phyloP scores from a whole-genome alignment of 2,113 vertebrate species.

The Aldabrachelys gigantea region DNA sequence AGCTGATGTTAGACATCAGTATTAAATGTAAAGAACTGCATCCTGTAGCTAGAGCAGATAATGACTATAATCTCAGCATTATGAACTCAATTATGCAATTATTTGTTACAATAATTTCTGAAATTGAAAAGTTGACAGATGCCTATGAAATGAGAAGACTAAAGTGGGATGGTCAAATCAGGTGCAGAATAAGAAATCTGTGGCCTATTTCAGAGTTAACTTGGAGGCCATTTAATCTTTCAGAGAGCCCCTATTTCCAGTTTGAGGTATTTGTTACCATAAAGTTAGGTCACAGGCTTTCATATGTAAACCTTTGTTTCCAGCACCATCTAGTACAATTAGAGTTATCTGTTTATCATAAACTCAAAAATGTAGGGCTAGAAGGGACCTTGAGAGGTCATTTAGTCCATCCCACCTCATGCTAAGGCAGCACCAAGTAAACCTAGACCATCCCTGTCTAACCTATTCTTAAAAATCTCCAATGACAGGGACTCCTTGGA shows the following conservation, averaged over 20 bases:
- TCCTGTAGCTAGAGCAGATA: neutral
- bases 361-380: neutral
- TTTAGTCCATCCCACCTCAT: neutral
- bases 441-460: neutral
- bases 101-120: neutral
- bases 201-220: neutral
- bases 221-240: neutral
- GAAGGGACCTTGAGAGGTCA: neutral
- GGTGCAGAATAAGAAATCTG: neutral
- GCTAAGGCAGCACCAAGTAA: neutral
- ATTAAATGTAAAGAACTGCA: neutral
- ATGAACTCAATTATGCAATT: neutral
- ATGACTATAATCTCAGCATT: neutral
- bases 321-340: neutral
- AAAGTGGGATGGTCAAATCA: neutral
- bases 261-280: neutral
- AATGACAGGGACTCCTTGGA: neutral
- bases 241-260: neutral
- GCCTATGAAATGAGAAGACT: neutral
- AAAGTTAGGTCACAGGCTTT: neutral
- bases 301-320: neutral
- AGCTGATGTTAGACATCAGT: neutral
- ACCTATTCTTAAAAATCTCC: neutral
- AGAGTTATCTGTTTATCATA: no score
- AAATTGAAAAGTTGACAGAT: neutral